These are phyloP conservation scores for Anabacerthia variegaticeps DNA, from an alignment of 2,797 vertebrate species.

Conservation along the genomic window DNA sequence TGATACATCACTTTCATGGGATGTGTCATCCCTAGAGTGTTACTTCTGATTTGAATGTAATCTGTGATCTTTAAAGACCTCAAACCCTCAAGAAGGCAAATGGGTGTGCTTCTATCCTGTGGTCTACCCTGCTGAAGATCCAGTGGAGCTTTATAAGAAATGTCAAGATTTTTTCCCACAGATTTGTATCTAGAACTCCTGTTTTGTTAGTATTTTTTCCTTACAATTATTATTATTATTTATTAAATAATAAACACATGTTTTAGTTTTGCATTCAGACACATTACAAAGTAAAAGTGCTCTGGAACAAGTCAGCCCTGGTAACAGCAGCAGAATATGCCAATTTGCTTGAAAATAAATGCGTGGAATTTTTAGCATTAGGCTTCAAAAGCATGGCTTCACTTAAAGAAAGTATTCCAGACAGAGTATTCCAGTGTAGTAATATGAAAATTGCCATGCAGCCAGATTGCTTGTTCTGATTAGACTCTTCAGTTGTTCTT, in stretches of 20 bases:
- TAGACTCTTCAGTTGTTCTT: neutral
- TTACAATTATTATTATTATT: neutral
- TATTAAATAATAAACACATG: neutral
- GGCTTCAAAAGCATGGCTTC: neutral
- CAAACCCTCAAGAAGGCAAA: neutral
- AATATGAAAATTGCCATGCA: neutral
- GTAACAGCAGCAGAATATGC: neutral
- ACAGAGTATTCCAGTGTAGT: neutral
- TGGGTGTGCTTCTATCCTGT: neutral
- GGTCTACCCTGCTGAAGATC: neutral
- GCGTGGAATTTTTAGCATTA: neutral
- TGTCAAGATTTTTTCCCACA: neutral
- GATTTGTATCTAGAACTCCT: neutral
- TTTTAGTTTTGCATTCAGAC: neutral
- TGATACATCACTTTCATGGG: neutral
- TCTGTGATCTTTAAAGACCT: neutral
- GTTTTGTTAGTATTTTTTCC: too few relatives aligned
- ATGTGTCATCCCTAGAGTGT: neutral
- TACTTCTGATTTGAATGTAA: neutral
- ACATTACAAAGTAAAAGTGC: neutral
- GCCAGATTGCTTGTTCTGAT: conserved; percentile 4
- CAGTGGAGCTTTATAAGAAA: neutral
- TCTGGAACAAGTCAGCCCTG: neutral
- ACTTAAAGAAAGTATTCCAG: neutral
- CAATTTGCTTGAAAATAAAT: neutral